Percentiles rank a stretch among this genome's conserved stretches.
These are phyloP conservation scores for Onchidella celtica DNA, from an alignment of 2,888 invertebrate species.

Conservation along the genomic window DNA sequence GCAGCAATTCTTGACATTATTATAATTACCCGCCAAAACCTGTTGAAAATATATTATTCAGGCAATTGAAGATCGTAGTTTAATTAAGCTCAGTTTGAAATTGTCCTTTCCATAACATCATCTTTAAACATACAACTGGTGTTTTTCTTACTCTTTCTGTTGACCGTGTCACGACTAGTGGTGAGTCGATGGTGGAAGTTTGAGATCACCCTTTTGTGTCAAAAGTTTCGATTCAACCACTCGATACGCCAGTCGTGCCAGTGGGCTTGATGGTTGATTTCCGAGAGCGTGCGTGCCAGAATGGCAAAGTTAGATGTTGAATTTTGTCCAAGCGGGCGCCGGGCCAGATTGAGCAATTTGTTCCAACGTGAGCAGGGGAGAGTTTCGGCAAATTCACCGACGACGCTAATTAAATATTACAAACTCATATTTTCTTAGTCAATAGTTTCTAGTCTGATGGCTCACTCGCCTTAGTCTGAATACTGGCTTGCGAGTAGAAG, in stretches of 20 bases:
- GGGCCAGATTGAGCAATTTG: constrained; percentile 27
- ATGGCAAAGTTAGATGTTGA: constrained; percentile 33
- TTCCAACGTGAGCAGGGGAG: constrained; percentile 13
- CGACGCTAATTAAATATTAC: constrained; percentile 25
- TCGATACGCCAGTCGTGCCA: constrained; percentile 37
- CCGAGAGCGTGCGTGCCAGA: constrained; percentile 43
- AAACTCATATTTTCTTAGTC: constrained; percentile 7
- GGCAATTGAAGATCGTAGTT: too few relatives aligned
- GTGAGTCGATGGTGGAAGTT: constrained; percentile 28
- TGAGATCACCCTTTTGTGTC: constrained; percentile 35
- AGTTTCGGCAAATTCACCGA: constrained; percentile 30
- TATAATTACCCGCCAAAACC: too few relatives aligned
- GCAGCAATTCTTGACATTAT: too few relatives aligned
- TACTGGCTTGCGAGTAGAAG: too few relatives aligned
- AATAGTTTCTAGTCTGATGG: too few relatives aligned
- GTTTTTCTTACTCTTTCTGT: constrained; percentile 4
- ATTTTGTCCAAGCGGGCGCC: constrained; percentile 7
- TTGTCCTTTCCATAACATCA: too few relatives aligned
- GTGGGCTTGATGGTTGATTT: constrained; percentile 31
- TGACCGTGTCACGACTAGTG: not conserved
- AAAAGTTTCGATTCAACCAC: constrained; percentile 34
- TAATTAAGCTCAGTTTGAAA: too few relatives aligned
- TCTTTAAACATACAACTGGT: too few relatives aligned
- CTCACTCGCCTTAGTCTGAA: not conserved
- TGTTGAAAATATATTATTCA: too few relatives aligned